These are phyloP conservation scores for Nipponacmea schrenckii DNA, from an alignment of 2,888 invertebrate genomes.

Conservation along the genomic window DNA sequence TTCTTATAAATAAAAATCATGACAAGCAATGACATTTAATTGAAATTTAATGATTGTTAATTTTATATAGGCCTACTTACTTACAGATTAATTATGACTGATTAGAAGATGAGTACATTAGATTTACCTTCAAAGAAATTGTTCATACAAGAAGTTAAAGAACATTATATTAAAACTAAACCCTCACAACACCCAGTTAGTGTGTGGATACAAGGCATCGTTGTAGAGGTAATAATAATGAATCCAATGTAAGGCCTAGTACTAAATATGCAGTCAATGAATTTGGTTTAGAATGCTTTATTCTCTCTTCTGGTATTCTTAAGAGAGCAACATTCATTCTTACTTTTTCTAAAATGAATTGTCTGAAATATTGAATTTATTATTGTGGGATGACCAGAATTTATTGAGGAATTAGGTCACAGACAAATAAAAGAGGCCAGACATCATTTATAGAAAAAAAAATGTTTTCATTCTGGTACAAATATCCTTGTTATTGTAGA, in stretches of 20 bases:
- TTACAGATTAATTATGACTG: no score
- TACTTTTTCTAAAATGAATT: background rate
- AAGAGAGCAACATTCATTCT: background rate
- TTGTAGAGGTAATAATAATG: slow-evolving; percentile 23
- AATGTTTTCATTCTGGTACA: no score
- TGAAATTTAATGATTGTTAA: no score
- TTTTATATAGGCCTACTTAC: no score
- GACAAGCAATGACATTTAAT: no score
- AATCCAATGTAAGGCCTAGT: background rate
- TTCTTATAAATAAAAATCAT: no score
- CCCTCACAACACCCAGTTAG: slow-evolving; percentile 8
- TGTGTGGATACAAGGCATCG: slow-evolving; percentile 35
- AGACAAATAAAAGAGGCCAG: no score
- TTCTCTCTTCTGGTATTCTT: background rate
- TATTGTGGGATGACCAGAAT: background rate
- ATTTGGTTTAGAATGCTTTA: background rate
- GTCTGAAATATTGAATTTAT: background rate
- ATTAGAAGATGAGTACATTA: slow-evolving; percentile 2
- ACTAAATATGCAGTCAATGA: background rate
- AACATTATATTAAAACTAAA: slow-evolving; percentile 6
- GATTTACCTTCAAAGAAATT: slow-evolving; percentile 19
- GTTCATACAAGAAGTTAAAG: slow-evolving; percentile 15
- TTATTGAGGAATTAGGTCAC: no score
- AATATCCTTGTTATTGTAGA: slow-evolving; percentile 11
- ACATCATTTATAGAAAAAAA: no score